Percentiles rank a stretch among this genome's conserved stretches.
Conservation (phyloP, 2,113 vertebrate species). For the Psettodes erumei region DNA sequence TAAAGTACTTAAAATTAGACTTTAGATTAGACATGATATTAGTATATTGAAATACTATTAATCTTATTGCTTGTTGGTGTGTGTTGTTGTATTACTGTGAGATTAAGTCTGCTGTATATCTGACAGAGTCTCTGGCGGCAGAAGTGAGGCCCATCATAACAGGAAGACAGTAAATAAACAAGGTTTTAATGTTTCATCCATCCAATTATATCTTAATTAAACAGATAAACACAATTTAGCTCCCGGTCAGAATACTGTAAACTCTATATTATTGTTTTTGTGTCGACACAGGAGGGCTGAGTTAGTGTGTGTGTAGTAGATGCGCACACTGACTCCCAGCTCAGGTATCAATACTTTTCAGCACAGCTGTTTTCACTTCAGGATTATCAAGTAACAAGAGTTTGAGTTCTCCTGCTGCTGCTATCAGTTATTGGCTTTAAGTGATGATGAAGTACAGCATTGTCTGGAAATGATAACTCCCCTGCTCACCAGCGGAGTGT, state of each 20-base stretch:
- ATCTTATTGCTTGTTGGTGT: slow-evolving; percentile 11
- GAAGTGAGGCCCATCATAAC: slow-evolving; percentile 60
- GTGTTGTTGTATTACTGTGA: slow-evolving; percentile 11
- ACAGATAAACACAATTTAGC: slow-evolving; percentile 62
- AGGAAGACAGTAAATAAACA: slow-evolving; percentile 76
- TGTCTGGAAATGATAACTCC: background rate
- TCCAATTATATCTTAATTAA: slow-evolving; percentile 68
- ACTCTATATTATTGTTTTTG: slow-evolving; percentile 7
- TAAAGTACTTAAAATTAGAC: no score
- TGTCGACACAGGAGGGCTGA: background rate
- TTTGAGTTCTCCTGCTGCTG: background rate
- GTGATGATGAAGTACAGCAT: slow-evolving; percentile 15
- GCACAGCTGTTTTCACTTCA: slow-evolving; percentile 24
- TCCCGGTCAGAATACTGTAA: slow-evolving; percentile 35
- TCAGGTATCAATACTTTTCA: slow-evolving; percentile 18
- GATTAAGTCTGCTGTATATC: slow-evolving; percentile 14
- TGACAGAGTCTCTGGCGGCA: slow-evolving; percentile 49
- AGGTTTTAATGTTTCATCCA: slow-evolving; percentile 66
- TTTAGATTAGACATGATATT: no score
- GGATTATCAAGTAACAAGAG: slow-evolving; percentile 2
- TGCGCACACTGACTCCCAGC: background rate
- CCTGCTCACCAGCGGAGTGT: background rate
- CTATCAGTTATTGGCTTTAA: slow-evolving; percentile 10
- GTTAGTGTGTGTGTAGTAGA: background rate
- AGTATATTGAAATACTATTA: background rate